Evolutionary conservation across 2,113 vertebrate genomes (phyloP), one percentile per base, ranked within the genome.

Genomic region (Microcebus ravelobensis): DNA sequence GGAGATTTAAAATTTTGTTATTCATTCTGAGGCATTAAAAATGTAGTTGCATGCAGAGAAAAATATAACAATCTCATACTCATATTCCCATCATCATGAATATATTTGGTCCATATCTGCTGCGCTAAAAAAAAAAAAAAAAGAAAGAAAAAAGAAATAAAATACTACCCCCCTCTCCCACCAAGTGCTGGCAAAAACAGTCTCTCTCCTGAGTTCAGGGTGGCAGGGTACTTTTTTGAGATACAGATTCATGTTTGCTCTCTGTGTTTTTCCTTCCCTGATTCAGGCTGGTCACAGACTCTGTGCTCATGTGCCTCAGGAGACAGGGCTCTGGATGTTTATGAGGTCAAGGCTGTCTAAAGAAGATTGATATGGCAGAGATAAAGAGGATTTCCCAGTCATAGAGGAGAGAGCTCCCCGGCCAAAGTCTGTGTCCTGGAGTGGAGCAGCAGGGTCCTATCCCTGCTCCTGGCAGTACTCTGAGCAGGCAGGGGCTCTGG

Each of bases 1-100:
- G 59, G 74, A 17, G 74, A 91, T 90, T 93, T 97, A 36, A 95
- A 97, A 95, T 87, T 81, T 88, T 93, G 82, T 96, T 97, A 96
- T 95, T 97, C 91, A 96, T 91, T 93, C 96, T 86, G 70, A 95
- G 74, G 70, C n/a, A 83, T 96, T 97, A 90, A 93, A 96, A 94
- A 91, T 95, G 79, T 29, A 96, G 87, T 86, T 76, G 68, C 68
- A 83, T 93, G 79, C 89, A 97, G 88, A 83, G 73, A 82, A 95
- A 95, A 95, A 94, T 93, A 65, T 83, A 92, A 45, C 55, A 94
- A 83, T 95, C 89, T 89, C 57, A 67, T 95, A 81, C 86, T 89
- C 65, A 67, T 95, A 81, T 90, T 94, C 68, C 29, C 50, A 86
- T 89, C 79, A 67, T 85, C 68, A 83, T 83, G 77, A 92, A 88